A percentile compares a stretch with the other conserved stretches of the same genome.
Evolutionary conservation across 2,113 vertebrate species (phyloP).

Genomic region (Bufo gargarizans): DNA sequence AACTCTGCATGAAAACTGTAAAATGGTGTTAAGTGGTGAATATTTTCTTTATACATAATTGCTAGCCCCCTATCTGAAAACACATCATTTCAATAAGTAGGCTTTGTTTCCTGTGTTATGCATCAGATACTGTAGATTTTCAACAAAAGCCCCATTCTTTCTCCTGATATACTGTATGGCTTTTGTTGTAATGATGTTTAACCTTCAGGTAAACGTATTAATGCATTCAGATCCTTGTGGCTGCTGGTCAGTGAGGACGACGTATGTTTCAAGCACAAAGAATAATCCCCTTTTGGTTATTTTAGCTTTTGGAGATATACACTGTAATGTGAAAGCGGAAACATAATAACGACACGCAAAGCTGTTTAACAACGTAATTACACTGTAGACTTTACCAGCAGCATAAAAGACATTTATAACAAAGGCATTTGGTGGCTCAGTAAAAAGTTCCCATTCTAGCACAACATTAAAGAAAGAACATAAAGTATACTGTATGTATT

Average conservation of each 20-base stretch:
- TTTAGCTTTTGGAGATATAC: neutral
- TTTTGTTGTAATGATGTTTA: conserved; percentile 17
- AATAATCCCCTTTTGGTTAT: neutral
- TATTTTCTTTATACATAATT: neutral
- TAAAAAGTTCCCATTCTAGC: neutral
- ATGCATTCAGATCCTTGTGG: conserved; percentile 8
- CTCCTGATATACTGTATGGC: neutral
- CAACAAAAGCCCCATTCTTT: neutral
- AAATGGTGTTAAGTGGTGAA: neutral
- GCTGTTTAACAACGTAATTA: neutral
- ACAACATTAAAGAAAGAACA: conserved; percentile 7
- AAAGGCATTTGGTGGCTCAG: neutral
- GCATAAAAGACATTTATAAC: neutral
- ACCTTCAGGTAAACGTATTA: conserved; percentile 14
- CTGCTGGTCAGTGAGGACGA: neutral
- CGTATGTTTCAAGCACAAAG: conserved; percentile 27
- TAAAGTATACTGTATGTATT: neutral
- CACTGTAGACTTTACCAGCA: neutral
- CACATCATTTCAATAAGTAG: neutral
- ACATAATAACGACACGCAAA: neutral
- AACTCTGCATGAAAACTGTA: neutral
- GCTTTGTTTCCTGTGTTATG: neutral
- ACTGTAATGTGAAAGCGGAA: neutral
- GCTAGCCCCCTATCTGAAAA: neutral
- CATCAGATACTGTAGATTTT: neutral